Percentiles rank a stretch among this genome's conserved stretches.
phyloP scores from a whole-genome alignment of 2,113 vertebrate genomes.

The Corythoichthys intestinalis region DNA sequence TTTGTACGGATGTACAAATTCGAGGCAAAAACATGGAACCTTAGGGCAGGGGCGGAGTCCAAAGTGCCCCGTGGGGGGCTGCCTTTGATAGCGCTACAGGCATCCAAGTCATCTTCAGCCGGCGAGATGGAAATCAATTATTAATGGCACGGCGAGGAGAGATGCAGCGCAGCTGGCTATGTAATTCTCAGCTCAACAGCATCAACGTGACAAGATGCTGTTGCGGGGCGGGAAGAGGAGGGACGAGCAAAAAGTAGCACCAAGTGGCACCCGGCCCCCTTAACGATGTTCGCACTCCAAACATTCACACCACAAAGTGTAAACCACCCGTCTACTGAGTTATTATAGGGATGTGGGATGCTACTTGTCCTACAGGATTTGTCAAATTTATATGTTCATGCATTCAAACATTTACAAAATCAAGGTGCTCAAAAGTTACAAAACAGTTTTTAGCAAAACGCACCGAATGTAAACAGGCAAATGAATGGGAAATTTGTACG shows the following conservation, averaged over 20 bases:
- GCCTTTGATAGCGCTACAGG: constrained; percentile 69
- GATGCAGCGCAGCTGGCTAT: constrained; percentile 31
- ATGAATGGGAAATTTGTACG: no score
- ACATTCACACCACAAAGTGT: not conserved
- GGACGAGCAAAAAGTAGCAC: not conserved
- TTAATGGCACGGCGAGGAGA: constrained; percentile 54
- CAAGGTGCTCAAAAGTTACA: no score
- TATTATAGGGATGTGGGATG: not conserved
- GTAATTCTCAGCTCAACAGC: constrained; percentile 12
- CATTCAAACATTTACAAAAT: no score
- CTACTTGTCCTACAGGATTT: no score
- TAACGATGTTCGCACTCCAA: not conserved
- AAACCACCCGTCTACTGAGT: not conserved
- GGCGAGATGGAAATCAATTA: constrained; percentile 69
- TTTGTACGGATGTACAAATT: no score
- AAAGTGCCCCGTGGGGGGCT: constrained; percentile 64
- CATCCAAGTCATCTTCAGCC: constrained; percentile 67
- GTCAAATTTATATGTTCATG: no score
- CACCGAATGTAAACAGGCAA: no score
- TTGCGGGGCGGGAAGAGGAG: not conserved
- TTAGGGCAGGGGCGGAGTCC: constrained; percentile 8
- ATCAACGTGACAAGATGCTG: no score
- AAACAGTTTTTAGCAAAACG: no score
- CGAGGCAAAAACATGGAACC: constrained; percentile 1
- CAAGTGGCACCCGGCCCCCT: not conserved